Conservation (phyloP, 53 echinoderm and acorn worm species). For the Apostichopus leukothele region DNA sequence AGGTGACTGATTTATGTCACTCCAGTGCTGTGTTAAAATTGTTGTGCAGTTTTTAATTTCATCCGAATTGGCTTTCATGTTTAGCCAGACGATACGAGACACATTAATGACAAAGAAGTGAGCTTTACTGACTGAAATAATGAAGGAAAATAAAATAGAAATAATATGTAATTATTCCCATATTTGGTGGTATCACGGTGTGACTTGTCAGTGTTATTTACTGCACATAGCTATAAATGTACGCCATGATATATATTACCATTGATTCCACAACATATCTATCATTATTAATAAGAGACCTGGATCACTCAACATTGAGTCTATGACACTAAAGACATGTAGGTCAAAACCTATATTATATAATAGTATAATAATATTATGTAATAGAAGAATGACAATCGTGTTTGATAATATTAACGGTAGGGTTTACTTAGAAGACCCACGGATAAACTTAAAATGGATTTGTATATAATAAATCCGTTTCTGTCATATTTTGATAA, state of each 20-base stretch:
- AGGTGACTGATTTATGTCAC: not conserved
- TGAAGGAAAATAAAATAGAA: not conserved
- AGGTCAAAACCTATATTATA: not conserved
- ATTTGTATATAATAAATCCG: no score
- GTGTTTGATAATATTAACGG: slow-evolving; percentile 13
- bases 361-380: not conserved
- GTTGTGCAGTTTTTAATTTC: not conserved
- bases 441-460: not conserved
- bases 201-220: not conserved
- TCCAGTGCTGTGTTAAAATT: not conserved
- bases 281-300: not conserved
- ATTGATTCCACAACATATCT: no score
- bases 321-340: not conserved
- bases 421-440: slow-evolving; percentile 7
- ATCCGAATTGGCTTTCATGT: not conserved
- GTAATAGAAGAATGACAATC: slow-evolving; percentile 13
- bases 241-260: no score
- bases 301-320: slow-evolving; percentile 2
- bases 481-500: no score
- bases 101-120: not conserved
- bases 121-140: not conserved
- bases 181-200: not conserved
- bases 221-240: not conserved
- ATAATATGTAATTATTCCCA: not conserved
- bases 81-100: not conserved